A percentile compares a stretch with the other conserved stretches of the same genome.
phyloP scores from a whole-genome alignment of 2,113 vertebrate species.

The Aphelocoma coerulescens region DNA sequence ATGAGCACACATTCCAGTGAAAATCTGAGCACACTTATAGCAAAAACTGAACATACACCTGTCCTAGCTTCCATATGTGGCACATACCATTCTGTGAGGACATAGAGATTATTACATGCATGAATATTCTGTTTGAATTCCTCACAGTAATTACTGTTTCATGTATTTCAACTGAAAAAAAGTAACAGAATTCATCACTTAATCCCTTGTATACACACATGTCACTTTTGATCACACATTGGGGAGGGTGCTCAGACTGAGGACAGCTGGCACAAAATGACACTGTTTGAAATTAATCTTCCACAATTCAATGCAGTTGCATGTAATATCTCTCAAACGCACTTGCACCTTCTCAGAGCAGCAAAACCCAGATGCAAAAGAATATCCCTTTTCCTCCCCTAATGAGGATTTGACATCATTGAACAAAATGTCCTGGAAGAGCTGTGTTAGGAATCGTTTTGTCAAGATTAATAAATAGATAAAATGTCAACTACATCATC shows the following conservation, averaged over 20 bases:
- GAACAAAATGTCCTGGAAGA: background rate
- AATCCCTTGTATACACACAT: background rate
- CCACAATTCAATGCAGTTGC: background rate
- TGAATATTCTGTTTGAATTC: background rate
- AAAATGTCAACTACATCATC: background rate
- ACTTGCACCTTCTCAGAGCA: background rate
- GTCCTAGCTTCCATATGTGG: background rate
- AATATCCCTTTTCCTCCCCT: background rate
- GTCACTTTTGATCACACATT: background rate
- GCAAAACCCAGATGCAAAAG: background rate
- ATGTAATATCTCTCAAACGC: background rate
- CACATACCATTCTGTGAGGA: background rate
- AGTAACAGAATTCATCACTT: background rate
- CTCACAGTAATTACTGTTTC: background rate
- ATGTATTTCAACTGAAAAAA: background rate
- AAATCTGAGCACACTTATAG: background rate
- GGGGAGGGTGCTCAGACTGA: background rate
- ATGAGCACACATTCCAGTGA: rapidly evolving
- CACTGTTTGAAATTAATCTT: background rate
- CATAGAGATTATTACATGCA: background rate
- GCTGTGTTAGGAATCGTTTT: background rate
- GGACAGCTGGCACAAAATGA: background rate
- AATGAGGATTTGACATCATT: background rate
- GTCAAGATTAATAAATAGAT: background rate
- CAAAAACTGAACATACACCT: background rate